A percentile compares a stretch with the other conserved stretches of the same genome.
Conservation (phyloP, 2,113 vertebrate species). For the Neogobius melanostomus region DNA sequence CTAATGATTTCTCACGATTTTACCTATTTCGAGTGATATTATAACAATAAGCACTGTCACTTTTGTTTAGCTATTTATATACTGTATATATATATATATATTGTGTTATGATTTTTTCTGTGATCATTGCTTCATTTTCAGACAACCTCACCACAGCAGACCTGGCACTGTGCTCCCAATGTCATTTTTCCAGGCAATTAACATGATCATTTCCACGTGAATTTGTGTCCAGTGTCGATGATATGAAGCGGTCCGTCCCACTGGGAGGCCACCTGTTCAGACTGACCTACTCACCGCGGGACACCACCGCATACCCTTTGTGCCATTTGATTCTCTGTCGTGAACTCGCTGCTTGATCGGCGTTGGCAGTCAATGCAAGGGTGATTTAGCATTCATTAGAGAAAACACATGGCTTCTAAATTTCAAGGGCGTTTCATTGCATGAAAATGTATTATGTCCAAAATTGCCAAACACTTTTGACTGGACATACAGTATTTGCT, state of each 20-base stretch:
- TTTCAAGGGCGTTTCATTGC: background rate
- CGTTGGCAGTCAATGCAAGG: background rate
- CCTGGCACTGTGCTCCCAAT: constrained; percentile 39
- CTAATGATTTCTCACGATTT: no score
- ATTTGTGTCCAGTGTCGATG: constrained; percentile 30
- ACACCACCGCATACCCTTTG: background rate
- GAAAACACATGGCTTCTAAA: no score
- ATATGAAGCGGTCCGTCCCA: constrained; percentile 19
- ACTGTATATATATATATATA: no score
- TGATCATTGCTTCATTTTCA: no score
- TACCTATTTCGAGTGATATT: no score
- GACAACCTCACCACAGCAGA: constrained; percentile 24
- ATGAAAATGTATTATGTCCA: background rate
- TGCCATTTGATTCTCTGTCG: background rate
- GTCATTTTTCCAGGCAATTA: constrained; percentile 60
- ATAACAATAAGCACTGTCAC: no score
- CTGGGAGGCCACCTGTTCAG: constrained; percentile 49
- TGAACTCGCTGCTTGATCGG: background rate
- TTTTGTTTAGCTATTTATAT: no score
- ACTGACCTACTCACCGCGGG: constrained; percentile 25
- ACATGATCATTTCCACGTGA: constrained; percentile 25
- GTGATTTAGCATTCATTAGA: background rate
- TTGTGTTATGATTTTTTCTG: no score
- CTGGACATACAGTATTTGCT: no score
- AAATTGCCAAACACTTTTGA: no score